phyloP scores from a whole-genome alignment of 1,140 invertebrate species.

The Patella vulgata region DNA sequence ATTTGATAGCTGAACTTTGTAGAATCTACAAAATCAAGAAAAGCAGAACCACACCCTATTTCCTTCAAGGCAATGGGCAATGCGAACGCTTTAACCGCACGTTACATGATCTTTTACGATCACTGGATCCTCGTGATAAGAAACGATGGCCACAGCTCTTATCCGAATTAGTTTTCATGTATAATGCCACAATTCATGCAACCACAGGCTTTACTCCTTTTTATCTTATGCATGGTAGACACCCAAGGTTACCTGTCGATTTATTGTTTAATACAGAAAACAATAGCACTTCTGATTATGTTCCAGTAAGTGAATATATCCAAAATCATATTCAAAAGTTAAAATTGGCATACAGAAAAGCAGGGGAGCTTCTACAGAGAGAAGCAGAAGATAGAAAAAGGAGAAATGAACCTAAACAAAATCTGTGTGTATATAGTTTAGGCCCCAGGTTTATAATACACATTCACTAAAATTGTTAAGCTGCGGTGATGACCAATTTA shows the following conservation, averaged over 20 bases:
- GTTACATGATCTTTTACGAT: constrained; percentile 25
- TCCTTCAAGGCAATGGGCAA: constrained; percentile 16
- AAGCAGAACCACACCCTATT: constrained; percentile 29
- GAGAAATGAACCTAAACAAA: background rate
- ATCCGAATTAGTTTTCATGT: constrained; percentile 12
- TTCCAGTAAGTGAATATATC: constrained; percentile 4
- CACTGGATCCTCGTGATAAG: constrained; percentile 19
- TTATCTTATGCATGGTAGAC: constrained; percentile 1
- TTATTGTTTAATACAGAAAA: background rate
- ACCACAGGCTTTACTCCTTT: constrained; percentile 12
- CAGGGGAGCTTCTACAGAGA: constrained; percentile 8
- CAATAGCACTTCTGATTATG: background rate
- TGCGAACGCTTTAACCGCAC: constrained; percentile 23
- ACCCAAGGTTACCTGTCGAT: constrained; percentile 9
- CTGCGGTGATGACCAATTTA: too few relatives aligned
- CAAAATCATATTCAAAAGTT: constrained; percentile 8
- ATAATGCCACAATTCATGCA: constrained; percentile 21
- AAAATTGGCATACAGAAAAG: constrained; percentile 13
- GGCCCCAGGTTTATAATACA: too few relatives aligned
- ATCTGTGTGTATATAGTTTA: too few relatives aligned
- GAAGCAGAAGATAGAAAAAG: background rate
- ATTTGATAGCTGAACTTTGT: constrained; percentile 32
- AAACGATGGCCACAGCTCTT: constrained; percentile 5
- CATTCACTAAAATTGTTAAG: too few relatives aligned
- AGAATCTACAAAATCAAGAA: constrained; percentile 19